Evolutionary conservation across 2,797 vertebrate species (phyloP), one percentile per base, ranked within the genome.

Genomic region (Lepus townsendii): DNA sequence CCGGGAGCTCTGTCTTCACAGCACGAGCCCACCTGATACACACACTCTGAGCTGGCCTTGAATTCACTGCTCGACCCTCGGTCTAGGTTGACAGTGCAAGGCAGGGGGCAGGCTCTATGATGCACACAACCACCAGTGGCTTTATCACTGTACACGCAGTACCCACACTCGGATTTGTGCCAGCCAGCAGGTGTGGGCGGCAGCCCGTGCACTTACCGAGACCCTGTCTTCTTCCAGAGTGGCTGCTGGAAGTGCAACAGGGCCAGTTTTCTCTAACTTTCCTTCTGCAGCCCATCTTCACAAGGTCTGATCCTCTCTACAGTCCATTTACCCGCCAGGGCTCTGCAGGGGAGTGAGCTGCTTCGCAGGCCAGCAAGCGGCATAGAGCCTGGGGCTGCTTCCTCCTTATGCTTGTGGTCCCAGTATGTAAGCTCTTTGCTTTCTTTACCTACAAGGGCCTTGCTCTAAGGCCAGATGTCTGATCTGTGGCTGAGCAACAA

Each of bases 101-200:
- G 57, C 20, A 42, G 35, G 42, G 22, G 22, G 10, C 0, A 0
- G 22, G 69, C 65, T 52, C 52, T 0, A 1, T 2, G 66, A 32
- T 26, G 16, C 1, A 42, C 9, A 14, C n/a, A 17, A 57, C 13
- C 17, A n/a, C 7, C 32, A 7, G 24, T 1, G 13, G 27, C 42
- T 60, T 22, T 11, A 10, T 1, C 0, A 1, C 47, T 42, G n/a
- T 0, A 7, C 24, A 14, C 0, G 0, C 1, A 3, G 19, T n/a
- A n/a, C 62, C 14, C n/a, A 1, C 5, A 14, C 3, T 12, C 3
- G 24, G 80, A 12, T 22, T 60, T 6, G 16, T 22, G 1, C 0
- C 0, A 38, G 42, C 2, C 1, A 60, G 38, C 3, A 38, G 8
- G 1, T 7, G 47, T 14, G 10, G 60, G 17, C 0, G 7, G 65